Evolutionary conservation across 2,797 vertebrate species (phyloP), one percentile per base, ranked within the genome.

Genomic region (Microhierax caerulescens): DNA sequence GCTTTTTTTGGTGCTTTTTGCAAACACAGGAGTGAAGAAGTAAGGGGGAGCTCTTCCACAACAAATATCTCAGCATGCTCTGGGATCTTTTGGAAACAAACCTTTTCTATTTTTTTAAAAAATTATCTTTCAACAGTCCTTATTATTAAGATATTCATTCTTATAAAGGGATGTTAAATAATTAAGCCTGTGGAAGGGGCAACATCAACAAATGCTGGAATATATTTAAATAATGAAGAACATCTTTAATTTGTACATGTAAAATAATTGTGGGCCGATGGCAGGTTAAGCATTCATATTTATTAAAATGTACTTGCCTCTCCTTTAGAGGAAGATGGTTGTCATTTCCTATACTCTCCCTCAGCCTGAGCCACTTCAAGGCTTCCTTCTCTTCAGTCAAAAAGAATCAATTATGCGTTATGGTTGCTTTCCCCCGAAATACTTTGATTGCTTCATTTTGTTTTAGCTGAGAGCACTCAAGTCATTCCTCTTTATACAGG

Each of bases 1-100:
- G 88, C 27, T 72, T 83, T 91, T 89, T 85, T 95, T 93, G 83
- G 91, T 92, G 93, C 94, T 93, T 96, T 95, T 75, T 32, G 67
- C 88, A 97, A 96, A 95, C 91, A 57, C 45, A 90, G 96, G 96
- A 93, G 41, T 88, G 86, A 97, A 95, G 98, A 97, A 98, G 98
- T 98, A 97, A 98, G 98, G 98, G 98, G 98, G 98, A 98, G 98
- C 98, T 98, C 96, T 98, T 98, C 95, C 97, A 98, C 98, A 98
- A 98, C 98, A 98, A 98, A 98, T 98, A 94, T 89, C 72, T 0
- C 91, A 93, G 87, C 85, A 57, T 77, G 54, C 76, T 90, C 86
- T 80, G 83, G 54, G 84, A 97, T 96, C 96, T 98, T 98, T 97
- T 96, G 95, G 93, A 98, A 96, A 87, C 65, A 93, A 96, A 76